Evolutionary conservation across 2,113 vertebrate species (phyloP), one percentile per base, ranked within the genome.

Genomic region (Clarias macrocephalus): DNA sequence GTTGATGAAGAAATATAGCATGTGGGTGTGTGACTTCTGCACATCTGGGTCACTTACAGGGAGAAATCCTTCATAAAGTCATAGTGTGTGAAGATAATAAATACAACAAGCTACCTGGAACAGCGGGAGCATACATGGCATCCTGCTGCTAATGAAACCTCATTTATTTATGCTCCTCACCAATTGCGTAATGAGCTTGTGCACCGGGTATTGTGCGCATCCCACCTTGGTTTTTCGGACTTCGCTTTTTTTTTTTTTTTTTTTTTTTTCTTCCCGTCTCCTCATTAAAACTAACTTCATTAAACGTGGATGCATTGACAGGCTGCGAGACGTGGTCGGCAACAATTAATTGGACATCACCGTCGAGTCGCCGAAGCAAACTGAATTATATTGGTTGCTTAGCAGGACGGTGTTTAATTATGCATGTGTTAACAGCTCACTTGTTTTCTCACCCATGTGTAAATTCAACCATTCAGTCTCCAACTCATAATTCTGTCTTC

Each of bases 331-430:
- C 77, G 68, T 57, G 75, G 83, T 83, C 87, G 86, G 72, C 85
- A 87, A 88, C 82, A 90, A 89, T 89, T 89, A 91, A 90, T 91
- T 89, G 86, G 80, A 86, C 86, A 81, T 88, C 84, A 85, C 76
- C 82, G 77, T 42, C 15, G 77, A 80, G 83, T 65, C 80, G 75
- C 42, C 80, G 66, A 80, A 88, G 84, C 82, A 85, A 86, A 84
- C 83, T 63, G 63, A 80, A 88, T 87, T 82, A 82, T 88, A 85
- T 25, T 76, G 84, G 70, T 87, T 84, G 84, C 52, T 90, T 88
- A 87, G 85, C 81, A 84, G 73, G 66, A 81, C 85, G 12, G 42
- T 81, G 80, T 89, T 89, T 90, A 90, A 89, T 88, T 89, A 90
- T 89, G 82, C 77, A 84, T 85, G 85, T 86, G 73, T 83, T 80